Evolutionary conservation across 2,113 vertebrate species (phyloP).

Genomic region (Heteronetta atricapilla): DNA sequence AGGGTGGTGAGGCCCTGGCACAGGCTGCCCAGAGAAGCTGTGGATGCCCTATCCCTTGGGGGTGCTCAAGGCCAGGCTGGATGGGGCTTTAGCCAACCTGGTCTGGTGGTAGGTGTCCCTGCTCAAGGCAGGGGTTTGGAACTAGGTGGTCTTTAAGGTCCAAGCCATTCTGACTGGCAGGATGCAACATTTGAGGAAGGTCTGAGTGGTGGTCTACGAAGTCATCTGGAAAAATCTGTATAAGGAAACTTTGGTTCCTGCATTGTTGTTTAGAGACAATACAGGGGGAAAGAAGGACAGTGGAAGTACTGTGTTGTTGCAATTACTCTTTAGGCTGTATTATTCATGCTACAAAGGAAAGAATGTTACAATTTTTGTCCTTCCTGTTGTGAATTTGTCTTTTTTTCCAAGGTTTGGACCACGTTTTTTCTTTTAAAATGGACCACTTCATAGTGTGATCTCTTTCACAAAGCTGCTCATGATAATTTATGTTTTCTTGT

Average conservation of each 20-base stretch:
- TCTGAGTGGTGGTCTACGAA: no score
- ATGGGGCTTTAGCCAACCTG: no score
- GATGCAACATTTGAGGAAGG: not conserved
- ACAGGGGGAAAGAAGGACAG: not conserved
- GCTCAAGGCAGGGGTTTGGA: no score
- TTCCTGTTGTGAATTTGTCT: not conserved
- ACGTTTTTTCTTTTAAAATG: not conserved
- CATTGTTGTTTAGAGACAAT: not conserved
- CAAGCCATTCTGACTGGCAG: not conserved
- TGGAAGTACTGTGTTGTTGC: not conserved
- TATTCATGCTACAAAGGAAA: not conserved
- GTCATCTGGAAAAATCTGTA: not conserved
- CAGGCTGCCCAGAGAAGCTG: no score
- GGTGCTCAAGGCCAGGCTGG: no score
- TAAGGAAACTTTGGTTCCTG: not conserved
- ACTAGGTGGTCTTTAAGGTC: no score
- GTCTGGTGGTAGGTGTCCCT: no score
- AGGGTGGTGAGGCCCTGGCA: no score
- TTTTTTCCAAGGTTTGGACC: not conserved
- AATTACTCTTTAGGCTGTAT: not conserved
- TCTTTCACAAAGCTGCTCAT: not conserved
- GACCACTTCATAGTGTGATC: rapidly evolving
- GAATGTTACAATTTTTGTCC: not conserved
- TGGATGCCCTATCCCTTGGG: no score
- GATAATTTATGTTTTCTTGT: not conserved